phyloP scores from a whole-genome alignment of 2,888 invertebrate genomes.

The Hypomecis atomaria region DNA sequence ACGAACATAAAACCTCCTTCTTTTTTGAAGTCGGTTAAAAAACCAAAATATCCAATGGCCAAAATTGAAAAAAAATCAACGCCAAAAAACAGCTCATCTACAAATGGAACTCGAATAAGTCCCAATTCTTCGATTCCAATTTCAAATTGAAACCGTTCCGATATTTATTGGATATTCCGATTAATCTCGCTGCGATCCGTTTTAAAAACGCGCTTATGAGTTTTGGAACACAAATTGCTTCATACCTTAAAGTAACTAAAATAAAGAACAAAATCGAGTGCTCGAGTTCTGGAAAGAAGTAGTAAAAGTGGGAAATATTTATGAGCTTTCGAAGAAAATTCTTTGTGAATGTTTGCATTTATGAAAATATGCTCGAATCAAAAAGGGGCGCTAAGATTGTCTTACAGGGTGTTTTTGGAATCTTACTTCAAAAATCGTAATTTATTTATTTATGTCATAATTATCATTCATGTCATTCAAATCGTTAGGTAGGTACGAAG shows the following conservation, averaged over 20 bases:
- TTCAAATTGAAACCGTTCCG: conserved; percentile 75
- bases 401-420: conserved; percentile 52
- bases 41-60: not conserved
- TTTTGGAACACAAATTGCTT: conserved; percentile 43
- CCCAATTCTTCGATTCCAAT: conserved; percentile 82
- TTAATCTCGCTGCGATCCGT: conserved; percentile 76
- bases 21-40: too few species aligned
- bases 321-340: conserved; percentile 83
- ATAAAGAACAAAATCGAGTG: conserved; percentile 52
- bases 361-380: conserved; percentile 83
- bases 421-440: conserved; percentile 5
- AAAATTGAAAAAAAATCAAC: conserved; percentile 1
- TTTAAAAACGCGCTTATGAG: conserved; percentile 79
- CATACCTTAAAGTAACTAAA: conserved; percentile 42
- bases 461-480: too few species aligned
- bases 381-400: conserved; percentile 57
- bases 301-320: conserved; percentile 83
- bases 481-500: not conserved
- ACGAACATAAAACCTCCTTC: too few species aligned
- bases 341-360: conserved; percentile 84
- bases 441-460: not conserved
- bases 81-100: conserved; percentile 78
- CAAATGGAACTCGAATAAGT: conserved; percentile 80
- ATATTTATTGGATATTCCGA: conserved; percentile 81
- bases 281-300: conserved; percentile 52